phyloP scores from a whole-genome alignment of 2,113 vertebrate genomes.

The Mormyrus lacerda region DNA sequence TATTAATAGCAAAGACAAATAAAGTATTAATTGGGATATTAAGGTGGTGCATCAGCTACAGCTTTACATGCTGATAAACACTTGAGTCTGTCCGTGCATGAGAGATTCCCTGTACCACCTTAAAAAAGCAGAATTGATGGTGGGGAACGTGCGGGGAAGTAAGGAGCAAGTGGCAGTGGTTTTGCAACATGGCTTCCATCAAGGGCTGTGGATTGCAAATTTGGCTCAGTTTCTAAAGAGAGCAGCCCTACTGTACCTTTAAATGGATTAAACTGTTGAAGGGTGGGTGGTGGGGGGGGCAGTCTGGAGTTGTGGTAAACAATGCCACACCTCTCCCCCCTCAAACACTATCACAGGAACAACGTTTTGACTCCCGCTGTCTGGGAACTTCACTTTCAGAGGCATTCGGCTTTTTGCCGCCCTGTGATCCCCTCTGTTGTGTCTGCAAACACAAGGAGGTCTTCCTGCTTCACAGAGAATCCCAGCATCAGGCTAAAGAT shows the following conservation, averaged over 20 bases:
- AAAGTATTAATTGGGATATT: background rate
- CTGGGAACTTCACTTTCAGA: constrained; percentile 17
- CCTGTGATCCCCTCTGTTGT: constrained; percentile 13
- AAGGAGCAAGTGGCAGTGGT: constrained; percentile 12
- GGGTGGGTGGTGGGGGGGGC: background rate
- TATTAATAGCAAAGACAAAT: background rate
- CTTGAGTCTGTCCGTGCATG: background rate
- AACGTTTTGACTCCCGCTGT: constrained; percentile 9
- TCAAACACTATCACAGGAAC: constrained; percentile 8
- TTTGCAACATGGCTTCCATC: background rate
- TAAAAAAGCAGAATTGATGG: background rate
- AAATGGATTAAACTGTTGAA: background rate
- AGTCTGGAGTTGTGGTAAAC: background rate
- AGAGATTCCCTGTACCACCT: background rate
- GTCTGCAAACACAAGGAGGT: background rate
- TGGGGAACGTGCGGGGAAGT: constrained; percentile 53
- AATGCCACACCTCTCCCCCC: constrained; percentile 1
- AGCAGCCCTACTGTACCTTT: background rate
- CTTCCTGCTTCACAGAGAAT: constrained; percentile 12
- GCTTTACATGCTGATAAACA: no score
- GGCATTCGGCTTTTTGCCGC: background rate
- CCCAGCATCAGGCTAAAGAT: background rate
- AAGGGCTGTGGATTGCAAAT: background rate
- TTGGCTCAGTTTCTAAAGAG: background rate
- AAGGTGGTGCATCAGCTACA: background rate